Evolutionary conservation across 2,888 invertebrate species (phyloP), one percentile per base, ranked within the genome.

Genomic region (Drosophila nr. perissopoda): DNA sequence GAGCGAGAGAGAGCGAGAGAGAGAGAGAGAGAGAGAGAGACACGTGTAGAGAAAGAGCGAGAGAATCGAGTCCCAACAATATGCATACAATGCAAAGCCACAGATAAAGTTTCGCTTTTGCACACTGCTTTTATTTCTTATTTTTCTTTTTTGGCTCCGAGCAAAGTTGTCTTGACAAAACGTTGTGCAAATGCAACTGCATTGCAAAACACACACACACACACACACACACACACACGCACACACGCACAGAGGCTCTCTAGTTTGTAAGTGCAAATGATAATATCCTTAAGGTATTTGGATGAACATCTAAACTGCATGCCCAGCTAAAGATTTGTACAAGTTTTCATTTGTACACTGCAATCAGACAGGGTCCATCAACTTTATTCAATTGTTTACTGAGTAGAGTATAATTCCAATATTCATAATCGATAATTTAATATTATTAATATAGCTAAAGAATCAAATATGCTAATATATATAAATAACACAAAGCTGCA

Each of bases 21-120:
- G 18, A 33, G 18, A 33, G 33, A 34, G 60, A 49, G 21, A 33
- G 48, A 31, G 48, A 11, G 7, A 27, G 42, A 49, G 46, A 46
- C 25, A 34, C 46, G 57, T 48, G 63, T 34, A 29, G 48, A 31
- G 36, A 18, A 16, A 34, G 21, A 10, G 48, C n/a, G 6, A 27
- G 62, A 33, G 59, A 13, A 46, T 40, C 40, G 61, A 67, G 65
- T 62, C 36, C 81, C 69, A 81, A 82, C 88, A 87, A 87, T 83
- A 85, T 88, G 88, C 83, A 83, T 73, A 85, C 86, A 76, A 83
- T 74, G 76, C 79, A 78, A 71, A 88, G 61, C 80, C 83, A 76
- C 80, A 85, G 76, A 79, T 88, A 88, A 84, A 83, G 82, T 88
- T 83, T 88, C 68, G 40, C 70, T 70, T 13, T 67, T 71, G 58